These are phyloP conservation scores for Apostichopus californicus DNA, from an alignment of 35 echinoderm and acorn worm genomes.

Conservation along the genomic window DNA sequence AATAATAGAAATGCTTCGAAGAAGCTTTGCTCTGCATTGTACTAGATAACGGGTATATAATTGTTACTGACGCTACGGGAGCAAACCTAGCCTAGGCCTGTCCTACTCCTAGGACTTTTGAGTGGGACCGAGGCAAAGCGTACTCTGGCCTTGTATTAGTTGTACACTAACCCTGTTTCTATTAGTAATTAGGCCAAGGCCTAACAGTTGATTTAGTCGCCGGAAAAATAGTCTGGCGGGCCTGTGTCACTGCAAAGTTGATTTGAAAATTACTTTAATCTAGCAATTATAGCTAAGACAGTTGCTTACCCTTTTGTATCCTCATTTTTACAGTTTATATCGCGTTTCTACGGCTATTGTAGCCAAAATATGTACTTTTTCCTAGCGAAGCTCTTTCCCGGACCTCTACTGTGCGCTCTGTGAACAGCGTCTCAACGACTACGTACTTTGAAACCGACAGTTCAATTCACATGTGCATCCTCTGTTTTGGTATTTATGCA, in stretches of 20 bases:
- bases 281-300: background rate
- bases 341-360: background rate
- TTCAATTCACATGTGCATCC: conserved; percentile 76
- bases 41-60: too few relatives aligned
- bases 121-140: too few relatives aligned
- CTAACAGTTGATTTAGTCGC: background rate
- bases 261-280: background rate
- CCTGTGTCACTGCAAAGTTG: too few relatives aligned
- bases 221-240: too few relatives aligned
- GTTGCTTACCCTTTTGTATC: background rate
- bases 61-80: too few relatives aligned
- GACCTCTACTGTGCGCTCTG: background rate
- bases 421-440: conserved; percentile 41
- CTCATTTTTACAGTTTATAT: background rate
- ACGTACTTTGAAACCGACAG: background rate
- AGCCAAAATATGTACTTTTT: background rate
- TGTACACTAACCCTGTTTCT: too few relatives aligned
- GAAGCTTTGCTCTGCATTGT: too few relatives aligned
- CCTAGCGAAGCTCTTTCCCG: background rate
- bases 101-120: too few relatives aligned
- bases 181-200: background rate
- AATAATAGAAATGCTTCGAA: too few relatives aligned
- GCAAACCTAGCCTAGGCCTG: too few relatives aligned
- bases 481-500: conserved; percentile 56
- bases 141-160: too few relatives aligned